Conservation (phyloP, 2,797 vertebrate genomes). For the Diplodus sargus region DNA sequence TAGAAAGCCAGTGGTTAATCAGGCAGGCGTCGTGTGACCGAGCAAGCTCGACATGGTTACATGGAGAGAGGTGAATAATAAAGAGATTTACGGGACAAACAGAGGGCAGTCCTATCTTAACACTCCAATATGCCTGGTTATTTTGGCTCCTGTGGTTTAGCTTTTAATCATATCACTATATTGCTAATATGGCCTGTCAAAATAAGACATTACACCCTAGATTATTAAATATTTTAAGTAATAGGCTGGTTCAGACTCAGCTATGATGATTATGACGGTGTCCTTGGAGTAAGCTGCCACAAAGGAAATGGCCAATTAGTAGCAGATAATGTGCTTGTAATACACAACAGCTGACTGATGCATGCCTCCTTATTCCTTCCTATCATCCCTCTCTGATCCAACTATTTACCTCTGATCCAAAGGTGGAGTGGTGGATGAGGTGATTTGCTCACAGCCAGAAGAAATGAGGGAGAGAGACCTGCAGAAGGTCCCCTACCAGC, state of each 20-base stretch:
- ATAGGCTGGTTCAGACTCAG: slow-evolving; percentile 20
- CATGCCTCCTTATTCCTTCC: not conserved
- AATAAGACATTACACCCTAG: slow-evolving; percentile 25
- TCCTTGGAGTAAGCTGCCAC: slow-evolving; percentile 33
- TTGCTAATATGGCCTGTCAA: slow-evolving; percentile 27
- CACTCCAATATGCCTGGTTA: not conserved
- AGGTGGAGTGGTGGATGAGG: slow-evolving; percentile 92
- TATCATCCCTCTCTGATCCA: slow-evolving; percentile 14
- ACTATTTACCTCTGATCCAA: slow-evolving; percentile 30
- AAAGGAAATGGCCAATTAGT: slow-evolving; percentile 5
- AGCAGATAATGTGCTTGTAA: slow-evolving; percentile 25
- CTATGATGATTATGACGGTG: slow-evolving; percentile 15
- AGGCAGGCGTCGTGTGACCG: slow-evolving; percentile 45
- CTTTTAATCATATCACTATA: slow-evolving; percentile 48
- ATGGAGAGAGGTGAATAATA: slow-evolving; percentile 41
- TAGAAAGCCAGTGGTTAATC: slow-evolving; percentile 57
- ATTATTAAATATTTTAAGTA: slow-evolving; percentile 35
- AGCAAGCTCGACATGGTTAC: slow-evolving; percentile 23
- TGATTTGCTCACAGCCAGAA: slow-evolving; percentile 89
- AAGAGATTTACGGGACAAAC: slow-evolving; percentile 26
- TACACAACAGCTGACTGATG: slow-evolving; percentile 14
- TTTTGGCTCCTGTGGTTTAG: slow-evolving; percentile 36
- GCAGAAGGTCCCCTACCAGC: slow-evolving; percentile 92
- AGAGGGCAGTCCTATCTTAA: slow-evolving; percentile 6
- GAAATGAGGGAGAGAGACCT: slow-evolving; percentile 90